These are phyloP conservation scores for Lycia hirtaria DNA, from an alignment of 2,888 invertebrate species.

Conservation along the genomic window DNA sequence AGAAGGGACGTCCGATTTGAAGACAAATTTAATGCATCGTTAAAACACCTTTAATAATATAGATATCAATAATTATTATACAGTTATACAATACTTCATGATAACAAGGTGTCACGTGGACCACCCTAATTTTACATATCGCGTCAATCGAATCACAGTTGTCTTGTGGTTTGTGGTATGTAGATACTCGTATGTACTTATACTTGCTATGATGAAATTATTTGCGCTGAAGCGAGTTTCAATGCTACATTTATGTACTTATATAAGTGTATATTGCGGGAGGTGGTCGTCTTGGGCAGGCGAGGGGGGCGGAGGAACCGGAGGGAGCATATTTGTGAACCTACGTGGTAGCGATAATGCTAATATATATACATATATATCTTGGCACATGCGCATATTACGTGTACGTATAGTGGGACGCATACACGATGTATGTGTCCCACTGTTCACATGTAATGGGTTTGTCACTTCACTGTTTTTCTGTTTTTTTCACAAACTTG, in stretches of 20 bases:
- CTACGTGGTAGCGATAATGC: slow-evolving; percentile 70
- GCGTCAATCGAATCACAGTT: slow-evolving; percentile 65
- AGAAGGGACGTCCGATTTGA: no score
- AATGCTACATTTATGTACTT: slow-evolving; percentile 52
- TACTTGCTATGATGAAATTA: slow-evolving; percentile 14
- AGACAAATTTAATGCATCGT: no score
- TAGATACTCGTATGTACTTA: no score
- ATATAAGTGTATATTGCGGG: slow-evolving; percentile 49
- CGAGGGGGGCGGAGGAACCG: slow-evolving; percentile 74
- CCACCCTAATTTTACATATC: slow-evolving; percentile 64
- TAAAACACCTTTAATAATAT: no score
- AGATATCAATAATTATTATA: no score
- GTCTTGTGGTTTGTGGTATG: slow-evolving; percentile 44
- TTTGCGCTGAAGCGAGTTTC: slow-evolving; percentile 53
- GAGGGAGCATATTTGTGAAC: slow-evolving; percentile 65
- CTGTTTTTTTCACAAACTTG: no score
- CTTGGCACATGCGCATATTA: neutral
- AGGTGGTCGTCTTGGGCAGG: slow-evolving; percentile 63
- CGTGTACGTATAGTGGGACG: neutral
- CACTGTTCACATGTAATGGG: neutral
- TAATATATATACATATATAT: slow-evolving; percentile 43
- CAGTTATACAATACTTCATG: slow-evolving; percentile 16
- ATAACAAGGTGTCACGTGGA: slow-evolving; percentile 62
- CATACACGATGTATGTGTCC: neutral
- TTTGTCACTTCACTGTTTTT: neutral